Percentiles rank a stretch among this genome's conserved stretches.
Evolutionary conservation across 2,797 vertebrate genomes (phyloP).

Genomic region (Liasis olivaceus): DNA sequence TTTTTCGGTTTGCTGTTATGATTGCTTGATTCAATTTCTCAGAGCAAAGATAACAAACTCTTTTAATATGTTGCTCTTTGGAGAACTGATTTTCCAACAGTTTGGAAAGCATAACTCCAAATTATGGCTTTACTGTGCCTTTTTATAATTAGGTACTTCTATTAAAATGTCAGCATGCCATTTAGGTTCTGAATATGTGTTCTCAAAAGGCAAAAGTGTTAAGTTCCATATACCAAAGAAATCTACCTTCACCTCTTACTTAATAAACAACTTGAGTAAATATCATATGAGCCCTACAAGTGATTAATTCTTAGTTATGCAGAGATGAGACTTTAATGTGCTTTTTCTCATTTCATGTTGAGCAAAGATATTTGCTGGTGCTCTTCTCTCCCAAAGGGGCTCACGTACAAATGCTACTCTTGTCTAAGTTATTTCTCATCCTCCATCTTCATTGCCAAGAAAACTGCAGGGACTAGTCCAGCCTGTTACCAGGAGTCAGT

Average conservation of each 20-base stretch:
- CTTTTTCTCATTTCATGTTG: constrained; percentile 1
- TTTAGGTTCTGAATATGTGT: background rate
- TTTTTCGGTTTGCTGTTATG: background rate
- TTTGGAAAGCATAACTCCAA: background rate
- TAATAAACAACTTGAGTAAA: constrained; percentile 8
- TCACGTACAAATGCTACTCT: background rate
- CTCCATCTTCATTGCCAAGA: background rate
- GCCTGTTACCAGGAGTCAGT: background rate
- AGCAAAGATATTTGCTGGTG: background rate
- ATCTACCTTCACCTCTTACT: constrained; percentile 4
- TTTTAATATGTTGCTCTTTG: background rate
- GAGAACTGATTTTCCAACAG: background rate
- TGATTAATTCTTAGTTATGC: constrained; percentile 23
- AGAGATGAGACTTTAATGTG: background rate
- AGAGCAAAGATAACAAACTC: background rate
- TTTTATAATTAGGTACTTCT: background rate
- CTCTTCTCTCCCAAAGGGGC: background rate
- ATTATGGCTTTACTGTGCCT: background rate
- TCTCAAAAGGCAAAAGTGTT: constrained; percentile 8
- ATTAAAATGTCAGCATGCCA: background rate
- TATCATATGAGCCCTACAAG: background rate
- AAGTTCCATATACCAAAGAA: background rate
- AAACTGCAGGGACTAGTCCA: background rate
- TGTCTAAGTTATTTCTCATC: background rate
- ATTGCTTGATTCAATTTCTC: background rate